phyloP scores from a whole-genome alignment of 2,113 vertebrate genomes.

The Limanda limanda region DNA sequence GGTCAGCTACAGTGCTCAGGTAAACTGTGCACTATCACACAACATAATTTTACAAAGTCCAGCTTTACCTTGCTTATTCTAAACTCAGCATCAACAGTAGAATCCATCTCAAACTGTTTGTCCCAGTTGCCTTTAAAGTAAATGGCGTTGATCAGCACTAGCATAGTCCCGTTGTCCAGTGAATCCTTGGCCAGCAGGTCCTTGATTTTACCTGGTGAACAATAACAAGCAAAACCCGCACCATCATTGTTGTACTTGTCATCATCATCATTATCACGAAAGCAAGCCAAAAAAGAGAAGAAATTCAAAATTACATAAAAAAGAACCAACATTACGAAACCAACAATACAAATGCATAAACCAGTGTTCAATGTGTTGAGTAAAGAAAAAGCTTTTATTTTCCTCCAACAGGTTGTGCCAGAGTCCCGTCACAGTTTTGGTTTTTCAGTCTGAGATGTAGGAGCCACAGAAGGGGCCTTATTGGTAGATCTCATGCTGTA shows the following conservation, averaged over 20 bases:
- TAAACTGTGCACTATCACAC: not conserved
- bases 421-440: no score
- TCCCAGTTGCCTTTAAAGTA: slow-evolving; percentile 87
- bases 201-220: slow-evolving; percentile 86
- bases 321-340: no score
- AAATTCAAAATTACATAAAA: no score
- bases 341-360: no score
- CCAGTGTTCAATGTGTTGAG: no score
- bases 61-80: slow-evolving; percentile 2
- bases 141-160: slow-evolving; percentile 91
- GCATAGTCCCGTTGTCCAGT: slow-evolving; percentile 74
- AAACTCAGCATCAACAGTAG: not conserved
- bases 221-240: not conserved
- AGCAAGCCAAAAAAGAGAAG: no score
- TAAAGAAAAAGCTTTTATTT: no score
- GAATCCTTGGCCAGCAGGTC: slow-evolving; percentile 77
- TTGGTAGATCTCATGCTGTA: no score
- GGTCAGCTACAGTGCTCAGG: not conserved
- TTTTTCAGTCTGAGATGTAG: no score
- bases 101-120: not conserved
- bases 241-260: not conserved
- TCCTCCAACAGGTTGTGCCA: no score
- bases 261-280: no score
- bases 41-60: not conserved
- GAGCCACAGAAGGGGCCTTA: no score